These are phyloP conservation scores for Apodemia hepburni DNA, from an alignment of 2,888 invertebrate genomes.

Conservation along the genomic window DNA sequence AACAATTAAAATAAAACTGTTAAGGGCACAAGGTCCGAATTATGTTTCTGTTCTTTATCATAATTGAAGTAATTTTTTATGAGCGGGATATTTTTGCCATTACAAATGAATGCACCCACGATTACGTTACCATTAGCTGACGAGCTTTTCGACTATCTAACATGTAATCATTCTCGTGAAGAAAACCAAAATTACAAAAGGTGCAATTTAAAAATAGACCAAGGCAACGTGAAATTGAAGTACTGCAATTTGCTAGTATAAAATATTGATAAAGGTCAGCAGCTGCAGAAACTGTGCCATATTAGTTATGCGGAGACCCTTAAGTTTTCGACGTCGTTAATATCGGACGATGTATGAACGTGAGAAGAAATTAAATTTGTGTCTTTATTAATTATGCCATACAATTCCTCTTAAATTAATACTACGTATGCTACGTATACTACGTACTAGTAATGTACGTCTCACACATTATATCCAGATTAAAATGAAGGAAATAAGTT, in stretches of 20 bases:
- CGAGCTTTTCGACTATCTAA: not conserved
- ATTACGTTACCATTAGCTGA: not conserved
- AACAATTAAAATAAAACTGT: too few relatives aligned
- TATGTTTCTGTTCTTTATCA: too few relatives aligned
- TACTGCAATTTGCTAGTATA: not conserved
- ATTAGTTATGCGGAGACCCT: conserved; percentile 1
- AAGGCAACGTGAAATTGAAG: not conserved
- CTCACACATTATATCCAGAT: too few relatives aligned
- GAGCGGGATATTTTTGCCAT: too few relatives aligned
- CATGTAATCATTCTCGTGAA: not conserved
- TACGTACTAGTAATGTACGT: too few relatives aligned
- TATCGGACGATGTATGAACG: not conserved
- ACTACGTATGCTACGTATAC: too few relatives aligned
- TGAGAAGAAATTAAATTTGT: not conserved
- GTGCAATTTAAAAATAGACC: not conserved
- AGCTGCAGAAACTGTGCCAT: not conserved
- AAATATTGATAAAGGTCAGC: not conserved
- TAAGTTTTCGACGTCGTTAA: conserved; percentile 3
- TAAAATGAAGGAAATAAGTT: too few relatives aligned
- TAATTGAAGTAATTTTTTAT: too few relatives aligned
- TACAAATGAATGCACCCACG: too few relatives aligned
- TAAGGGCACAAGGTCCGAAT: too few relatives aligned
- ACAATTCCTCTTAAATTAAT: not conserved
- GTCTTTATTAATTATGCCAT: not conserved
- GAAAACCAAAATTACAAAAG: not conserved